A percentile compares a stretch with the other conserved stretches of the same genome.
These are phyloP conservation scores for Camponotus pennsylvanicus DNA, from an alignment of 1,140 invertebrate genomes.

Conservation along the genomic window DNA sequence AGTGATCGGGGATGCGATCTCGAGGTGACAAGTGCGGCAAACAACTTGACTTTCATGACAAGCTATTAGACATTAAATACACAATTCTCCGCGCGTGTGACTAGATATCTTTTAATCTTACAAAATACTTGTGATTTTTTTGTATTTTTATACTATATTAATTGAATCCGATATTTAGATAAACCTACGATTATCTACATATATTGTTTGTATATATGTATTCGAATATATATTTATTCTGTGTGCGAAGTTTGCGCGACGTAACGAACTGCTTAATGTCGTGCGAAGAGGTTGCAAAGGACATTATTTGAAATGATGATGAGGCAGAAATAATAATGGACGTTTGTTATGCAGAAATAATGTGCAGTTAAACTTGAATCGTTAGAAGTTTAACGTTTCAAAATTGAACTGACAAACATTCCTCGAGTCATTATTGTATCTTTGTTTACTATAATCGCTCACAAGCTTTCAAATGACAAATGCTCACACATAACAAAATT, in stretches of 20 bases:
- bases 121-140: background rate
- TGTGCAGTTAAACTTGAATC: background rate
- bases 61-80: background rate
- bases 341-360: background rate
- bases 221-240: too few relatives aligned
- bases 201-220: background rate
- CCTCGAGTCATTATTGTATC: background rate
- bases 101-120: background rate
- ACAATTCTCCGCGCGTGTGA: background rate
- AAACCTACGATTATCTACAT: background rate
- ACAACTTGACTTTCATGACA: conserved; percentile 20
- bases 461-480: background rate
- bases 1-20: conserved; percentile 39
- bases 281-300: background rate
- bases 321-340: conserved; percentile 37
- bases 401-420: background rate
- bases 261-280: conserved; percentile 6
- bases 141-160: background rate
- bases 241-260: background rate
- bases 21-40: conserved; percentile 24
- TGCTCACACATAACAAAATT: background rate
- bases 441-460: background rate
- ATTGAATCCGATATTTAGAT: background rate
- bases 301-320: background rate
- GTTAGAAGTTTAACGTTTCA: background rate